A percentile compares a stretch with the other conserved stretches of the same genome.
phyloP scores from a whole-genome alignment of 2,888 invertebrate species.

The Drosophila demipolita region DNA sequence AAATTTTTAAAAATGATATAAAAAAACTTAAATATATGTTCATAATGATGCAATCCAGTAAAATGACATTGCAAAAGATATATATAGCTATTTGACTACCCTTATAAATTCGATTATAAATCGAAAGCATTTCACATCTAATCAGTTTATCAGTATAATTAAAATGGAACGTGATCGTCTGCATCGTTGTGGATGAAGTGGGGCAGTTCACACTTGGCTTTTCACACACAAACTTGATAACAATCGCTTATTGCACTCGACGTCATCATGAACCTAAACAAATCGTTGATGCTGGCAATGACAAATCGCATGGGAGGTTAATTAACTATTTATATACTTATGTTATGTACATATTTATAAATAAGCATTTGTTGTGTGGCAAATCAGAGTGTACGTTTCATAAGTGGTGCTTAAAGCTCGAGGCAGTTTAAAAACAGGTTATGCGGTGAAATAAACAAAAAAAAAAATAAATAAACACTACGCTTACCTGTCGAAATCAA shows the following conservation, averaged over 20 bases:
- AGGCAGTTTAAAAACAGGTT: constrained; percentile 6
- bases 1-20: neutral
- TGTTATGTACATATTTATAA: neutral
- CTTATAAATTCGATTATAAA: neutral
- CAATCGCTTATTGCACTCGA: constrained; percentile 16
- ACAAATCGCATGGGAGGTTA: constrained; percentile 1
- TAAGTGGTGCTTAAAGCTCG: neutral
- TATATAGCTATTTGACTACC: neutral
- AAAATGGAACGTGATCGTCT: constrained; percentile 37
- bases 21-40: neutral
- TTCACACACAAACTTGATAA: constrained; percentile 60
- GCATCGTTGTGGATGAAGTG: constrained; percentile 46
- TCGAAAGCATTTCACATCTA: constrained; percentile 28
- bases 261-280: constrained; percentile 28
- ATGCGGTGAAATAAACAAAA: neutral
- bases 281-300: constrained; percentile 2
- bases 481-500: constrained; percentile 58
- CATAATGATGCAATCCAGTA: neutral
- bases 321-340: neutral
- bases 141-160: constrained; percentile 62
- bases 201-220: constrained; percentile 17
- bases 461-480: neutral
- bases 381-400: neutral
- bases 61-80: neutral
- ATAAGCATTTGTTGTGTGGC: neutral